Base-by-base conservation (phyloP, 2,888 invertebrate genomes). In the Andrena marginata region DNA sequence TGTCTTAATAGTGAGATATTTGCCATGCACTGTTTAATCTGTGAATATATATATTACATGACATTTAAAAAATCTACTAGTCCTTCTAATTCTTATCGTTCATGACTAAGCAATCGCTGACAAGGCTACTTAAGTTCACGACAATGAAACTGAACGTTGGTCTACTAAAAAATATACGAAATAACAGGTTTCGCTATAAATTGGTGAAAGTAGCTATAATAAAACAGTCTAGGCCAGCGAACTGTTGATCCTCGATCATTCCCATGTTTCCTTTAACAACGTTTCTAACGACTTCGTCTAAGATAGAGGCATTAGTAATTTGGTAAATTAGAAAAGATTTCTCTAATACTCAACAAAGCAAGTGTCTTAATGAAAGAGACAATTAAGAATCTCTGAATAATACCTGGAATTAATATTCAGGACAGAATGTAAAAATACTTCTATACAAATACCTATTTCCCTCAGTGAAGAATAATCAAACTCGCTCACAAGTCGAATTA, bases 141-240 rank as follows among this genome's bases (percentile, higher is more conserved):
- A 73, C 56, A 74, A 63, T 60, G 72, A 59, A 54, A 74, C 48
- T 73, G 65, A 65, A 54, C 8, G 42, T 0, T 31, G 13, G 29
- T 69, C 51, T 64, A 20, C 29, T 33, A 56, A 59, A 83, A 65
- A 51, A 49, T 62, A 7, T 23, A 8, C 23, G n/a, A 64, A 76
- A 64, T 72, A 62, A 59, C 35, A 49, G 75, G 77, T 77, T 63
- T 63, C 51, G 35, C 35, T 59, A 42, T 77, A 67, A 82, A 85
- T 82, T 60, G 85, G 86, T 87, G 86, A 86, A 86, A 86, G 86
- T 77, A 23, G 72, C 65, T 59, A 35, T 69, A 79, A 79, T 78
- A 72, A 60, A 69, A 60, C 68, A 62, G 56, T n/a, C n/a, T 26
- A 64, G 16, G 54, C 42, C 48, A 23, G 29, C 26, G 56, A 20